These are phyloP conservation scores for Sinopyrophorus schimmeli DNA, from an alignment of 2,888 invertebrate species.

Conservation along the genomic window DNA sequence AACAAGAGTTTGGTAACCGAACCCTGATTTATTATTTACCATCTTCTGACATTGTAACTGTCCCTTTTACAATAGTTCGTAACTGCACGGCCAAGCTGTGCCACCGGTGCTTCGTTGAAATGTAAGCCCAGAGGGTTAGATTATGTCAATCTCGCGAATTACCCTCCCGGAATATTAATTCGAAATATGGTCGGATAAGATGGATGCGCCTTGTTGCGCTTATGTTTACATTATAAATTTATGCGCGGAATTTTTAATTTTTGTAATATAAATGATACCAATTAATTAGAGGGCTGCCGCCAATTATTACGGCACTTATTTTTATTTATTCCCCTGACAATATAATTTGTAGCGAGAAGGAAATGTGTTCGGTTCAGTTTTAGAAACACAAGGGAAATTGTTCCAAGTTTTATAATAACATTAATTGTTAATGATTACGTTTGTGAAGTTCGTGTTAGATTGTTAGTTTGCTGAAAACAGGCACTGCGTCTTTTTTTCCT, in stretches of 20 bases:
- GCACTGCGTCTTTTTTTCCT: too few species aligned
- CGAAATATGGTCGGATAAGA: slow-evolving; percentile 21
- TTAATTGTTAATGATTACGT: too few species aligned
- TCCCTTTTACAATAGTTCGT: slow-evolving; percentile 18
- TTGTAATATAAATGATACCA: slow-evolving; percentile 21
- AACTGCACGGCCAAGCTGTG: slow-evolving; percentile 16
- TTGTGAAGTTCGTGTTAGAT: too few species aligned
- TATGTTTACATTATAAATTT: slow-evolving; percentile 30
- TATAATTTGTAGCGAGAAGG: too few species aligned
- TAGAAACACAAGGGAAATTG: too few species aligned
- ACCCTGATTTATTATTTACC: slow-evolving; percentile 13
- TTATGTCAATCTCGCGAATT: slow-evolving; percentile 31
- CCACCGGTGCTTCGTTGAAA: slow-evolving; percentile 17
- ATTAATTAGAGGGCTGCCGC: slow-evolving; percentile 21
- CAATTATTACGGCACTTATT: slow-evolving; percentile 14
- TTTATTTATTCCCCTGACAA: too few species aligned
- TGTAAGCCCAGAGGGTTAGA: slow-evolving; percentile 29
- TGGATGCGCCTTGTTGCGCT: slow-evolving; percentile 26
- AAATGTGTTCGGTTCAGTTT: too few species aligned
- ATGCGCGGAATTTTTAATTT: slow-evolving; percentile 27
- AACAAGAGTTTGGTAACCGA: slow-evolving; percentile 1
- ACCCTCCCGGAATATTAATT: slow-evolving; percentile 28
- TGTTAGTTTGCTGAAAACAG: too few species aligned
- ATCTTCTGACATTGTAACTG: slow-evolving; percentile 13
- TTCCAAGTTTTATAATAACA: too few species aligned